Evolutionary conservation across 2,888 invertebrate genomes (phyloP), one percentile per base, ranked within the genome.

Genomic region (Drosophila diplacantha): DNA sequence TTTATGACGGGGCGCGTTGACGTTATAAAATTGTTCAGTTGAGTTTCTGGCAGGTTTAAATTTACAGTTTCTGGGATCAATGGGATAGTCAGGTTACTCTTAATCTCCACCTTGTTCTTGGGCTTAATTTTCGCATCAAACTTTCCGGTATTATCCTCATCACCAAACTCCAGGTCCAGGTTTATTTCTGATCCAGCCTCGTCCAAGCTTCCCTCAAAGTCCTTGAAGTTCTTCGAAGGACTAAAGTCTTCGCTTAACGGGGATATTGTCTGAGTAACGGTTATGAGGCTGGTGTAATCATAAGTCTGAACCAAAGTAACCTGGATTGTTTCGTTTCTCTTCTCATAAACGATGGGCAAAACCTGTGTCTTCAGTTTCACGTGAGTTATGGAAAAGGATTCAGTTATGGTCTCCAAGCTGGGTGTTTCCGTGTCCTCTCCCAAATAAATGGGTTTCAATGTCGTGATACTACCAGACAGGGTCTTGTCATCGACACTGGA

Each of bases 351-450:
- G 2, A 96, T 92, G 0, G 97, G 97, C 52, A 97, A 89, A 64
- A 97, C 92, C 85, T 96, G 96, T 1, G 97, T 97, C 88, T 96
- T 96, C 18, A 96, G 89, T 90, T 96, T 93, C 11, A 94, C 91
- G 87, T 96, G 95, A 1, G 96, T 96, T 6, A 96, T 96, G 76
- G 96, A 96, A 89, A 96, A 97, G 4, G 96, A 96, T 89, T 97
- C 96, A 0, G 95, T 96, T 41, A 95, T 90, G 1, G 96, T 96
- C 89, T 96, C 95, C 51, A 97, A 88, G 0, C 95, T 95, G 14
- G 96, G 95, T 0, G 96, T 96, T 87, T 94, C 94, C 86, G 92
- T 92, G 77, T 93, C 93, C 11, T 93, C 91, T 8, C 93, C 92
- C 38, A 95, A 89, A 62, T 93, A 92, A 67, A 96, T 92, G 0